Conservation (phyloP, 1,140 invertebrate species). For the Lordiphosa mommai region DNA sequence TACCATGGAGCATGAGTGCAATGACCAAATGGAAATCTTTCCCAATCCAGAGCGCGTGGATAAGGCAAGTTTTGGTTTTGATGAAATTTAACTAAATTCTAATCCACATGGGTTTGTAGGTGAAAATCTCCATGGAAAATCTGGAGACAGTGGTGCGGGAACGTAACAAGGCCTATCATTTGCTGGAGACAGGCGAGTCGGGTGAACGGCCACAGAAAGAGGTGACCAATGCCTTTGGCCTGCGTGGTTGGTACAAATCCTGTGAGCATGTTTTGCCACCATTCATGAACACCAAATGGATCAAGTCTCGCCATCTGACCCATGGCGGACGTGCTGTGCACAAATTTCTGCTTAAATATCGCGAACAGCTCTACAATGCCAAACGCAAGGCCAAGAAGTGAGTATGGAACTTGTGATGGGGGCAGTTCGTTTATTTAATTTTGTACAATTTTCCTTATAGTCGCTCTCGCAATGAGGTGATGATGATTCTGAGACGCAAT, state of each 20-base stretch:
- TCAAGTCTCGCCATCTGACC: constrained; percentile 80
- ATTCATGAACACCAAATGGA: constrained; percentile 83
- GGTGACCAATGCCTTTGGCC: constrained; percentile 83
- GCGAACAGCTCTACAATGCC: constrained; percentile 83
- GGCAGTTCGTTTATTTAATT: neutral
- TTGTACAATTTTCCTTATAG: constrained; percentile 80
- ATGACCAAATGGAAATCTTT: constrained; percentile 86
- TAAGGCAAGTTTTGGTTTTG: constrained; percentile 84
- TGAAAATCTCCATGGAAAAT: constrained; percentile 96
- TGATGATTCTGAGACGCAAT: constrained; percentile 85
- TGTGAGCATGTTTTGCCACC: constrained; percentile 82
- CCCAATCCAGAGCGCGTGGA: constrained; percentile 97
- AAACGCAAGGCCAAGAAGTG: constrained; percentile 82
- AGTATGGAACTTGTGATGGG: constrained; percentile 9
- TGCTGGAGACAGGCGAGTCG: constrained; percentile 93
- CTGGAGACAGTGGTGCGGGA: constrained; percentile 95
- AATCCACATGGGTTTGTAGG: constrained; percentile 12
- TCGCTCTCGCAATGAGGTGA: constrained; percentile 84
- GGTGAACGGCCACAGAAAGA: constrained; percentile 85
- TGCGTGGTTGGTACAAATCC: constrained; percentile 80
- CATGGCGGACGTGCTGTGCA: constrained; percentile 81
- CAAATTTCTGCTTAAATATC: constrained; percentile 84
- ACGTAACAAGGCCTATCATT: constrained; percentile 93
- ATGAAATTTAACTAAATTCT: neutral
- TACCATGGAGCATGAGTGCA: constrained; percentile 95